phyloP scores from a whole-genome alignment of 2,113 vertebrate species.

The Lagopus muta region DNA sequence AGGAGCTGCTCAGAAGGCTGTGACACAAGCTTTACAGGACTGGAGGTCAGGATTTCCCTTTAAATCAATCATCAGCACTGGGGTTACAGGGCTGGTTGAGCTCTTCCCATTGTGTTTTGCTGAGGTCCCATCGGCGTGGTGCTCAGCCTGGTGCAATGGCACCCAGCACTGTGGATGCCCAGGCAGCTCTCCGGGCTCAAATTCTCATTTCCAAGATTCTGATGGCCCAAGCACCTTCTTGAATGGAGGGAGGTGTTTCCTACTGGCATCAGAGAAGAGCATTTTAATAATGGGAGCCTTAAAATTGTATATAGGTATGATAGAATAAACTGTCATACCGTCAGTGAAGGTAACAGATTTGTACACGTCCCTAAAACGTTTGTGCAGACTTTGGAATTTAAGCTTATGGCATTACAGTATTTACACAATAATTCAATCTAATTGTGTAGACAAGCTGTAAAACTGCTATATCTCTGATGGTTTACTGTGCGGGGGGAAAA shows the following conservation, averaged over 20 bases:
- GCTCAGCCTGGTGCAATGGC: background rate
- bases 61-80: constrained; percentile 43
- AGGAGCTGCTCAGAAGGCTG: background rate
- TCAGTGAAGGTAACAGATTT: constrained; percentile 65
- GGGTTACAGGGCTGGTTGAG: constrained; percentile 16
- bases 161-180: background rate
- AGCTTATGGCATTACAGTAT: constrained; percentile 58
- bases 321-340: constrained; percentile 53
- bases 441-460: constrained; percentile 73
- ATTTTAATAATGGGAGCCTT: constrained; percentile 31
- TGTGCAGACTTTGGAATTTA: constrained; percentile 66
- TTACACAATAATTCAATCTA: constrained; percentile 78
- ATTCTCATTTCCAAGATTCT: background rate
- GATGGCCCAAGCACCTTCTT: background rate
- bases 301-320: background rate
- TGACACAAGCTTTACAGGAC: constrained; percentile 1
- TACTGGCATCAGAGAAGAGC: background rate
- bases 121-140: background rate
- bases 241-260: background rate
- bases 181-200: background rate
- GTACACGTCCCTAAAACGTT: constrained; percentile 64
- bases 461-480: constrained; percentile 65
- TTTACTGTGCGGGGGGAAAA: constrained; percentile 37
- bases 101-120: background rate
- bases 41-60: constrained; percentile 35